Evolutionary conservation across 2,113 vertebrate genomes (phyloP).

Genomic region (Ceyx cyanopectus): DNA sequence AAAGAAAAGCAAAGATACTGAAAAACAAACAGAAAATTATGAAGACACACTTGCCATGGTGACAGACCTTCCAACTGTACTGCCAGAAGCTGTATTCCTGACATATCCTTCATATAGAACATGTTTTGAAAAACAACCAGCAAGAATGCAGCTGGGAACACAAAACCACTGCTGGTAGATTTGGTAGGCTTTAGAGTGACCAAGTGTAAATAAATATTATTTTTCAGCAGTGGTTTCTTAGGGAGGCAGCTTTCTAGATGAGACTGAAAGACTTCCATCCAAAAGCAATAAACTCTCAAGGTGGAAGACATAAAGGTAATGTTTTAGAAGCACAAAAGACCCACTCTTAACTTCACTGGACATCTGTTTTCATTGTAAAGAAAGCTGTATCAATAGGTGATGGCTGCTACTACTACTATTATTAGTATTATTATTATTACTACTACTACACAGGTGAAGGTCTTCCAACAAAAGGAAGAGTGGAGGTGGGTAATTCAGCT

Average conservation of each 20-base stretch:
- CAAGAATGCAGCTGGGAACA: not conserved
- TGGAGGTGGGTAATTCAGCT: not conserved
- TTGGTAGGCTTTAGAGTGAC: not conserved
- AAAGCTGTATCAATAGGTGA: too few relatives aligned
- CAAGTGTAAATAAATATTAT: not conserved
- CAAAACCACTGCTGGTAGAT: not conserved
- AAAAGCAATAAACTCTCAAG: not conserved
- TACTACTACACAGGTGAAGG: too few relatives aligned
- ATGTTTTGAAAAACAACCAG: not conserved
- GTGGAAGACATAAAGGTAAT: not conserved
- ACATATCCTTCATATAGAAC: not conserved
- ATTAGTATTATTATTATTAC: too few relatives aligned
- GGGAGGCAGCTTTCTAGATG: not conserved
- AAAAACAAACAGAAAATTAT: not conserved
- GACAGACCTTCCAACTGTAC: not conserved
- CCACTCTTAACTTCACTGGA: not conserved
- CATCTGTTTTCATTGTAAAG: too few relatives aligned
- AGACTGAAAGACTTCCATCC: not conserved
- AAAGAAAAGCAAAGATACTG: not conserved
- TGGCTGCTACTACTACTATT: too few relatives aligned
- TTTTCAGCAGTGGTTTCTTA: constrained; percentile 4
- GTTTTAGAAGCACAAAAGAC: not conserved
- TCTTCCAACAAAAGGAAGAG: too few relatives aligned
- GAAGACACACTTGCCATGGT: not conserved
- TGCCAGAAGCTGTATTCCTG: not conserved